Percentiles rank a stretch among this genome's conserved stretches.
Conservation (phyloP, 2,888 invertebrate genomes). For the Tanypteryx hageni region DNA sequence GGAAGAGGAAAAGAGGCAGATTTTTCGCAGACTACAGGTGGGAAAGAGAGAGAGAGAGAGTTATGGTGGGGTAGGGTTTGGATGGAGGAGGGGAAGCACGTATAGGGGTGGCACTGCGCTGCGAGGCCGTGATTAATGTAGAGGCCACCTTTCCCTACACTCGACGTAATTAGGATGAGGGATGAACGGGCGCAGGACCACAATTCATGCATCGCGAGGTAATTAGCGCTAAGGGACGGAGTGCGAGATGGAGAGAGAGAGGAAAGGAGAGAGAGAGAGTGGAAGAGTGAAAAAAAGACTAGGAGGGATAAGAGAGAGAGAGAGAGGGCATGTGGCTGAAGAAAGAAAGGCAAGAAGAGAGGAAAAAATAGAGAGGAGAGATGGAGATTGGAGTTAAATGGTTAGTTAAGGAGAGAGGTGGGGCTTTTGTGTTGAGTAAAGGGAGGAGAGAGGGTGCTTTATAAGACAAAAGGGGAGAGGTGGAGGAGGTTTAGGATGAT, state of each 20-base stretch:
- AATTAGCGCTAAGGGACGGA: conserved; percentile 57
- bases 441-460: background rate
- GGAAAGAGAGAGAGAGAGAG: conserved; percentile 26
- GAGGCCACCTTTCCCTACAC: conserved; percentile 59
- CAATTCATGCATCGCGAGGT: conserved; percentile 64
- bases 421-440: background rate
- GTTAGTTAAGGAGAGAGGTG: conserved; percentile 3
- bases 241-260: background rate
- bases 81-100: conserved; percentile 17
- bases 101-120: conserved; percentile 10
- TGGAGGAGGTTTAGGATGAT: background rate
- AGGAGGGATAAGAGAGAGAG: background rate
- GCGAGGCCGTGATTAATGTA: conserved; percentile 54
- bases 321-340: background rate
- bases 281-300: background rate
- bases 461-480: background rate
- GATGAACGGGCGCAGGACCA: conserved; percentile 52
- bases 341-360: conserved; percentile 3
- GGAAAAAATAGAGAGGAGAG: background rate
- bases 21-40: conserved; percentile 26
- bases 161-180: conserved; percentile 64
- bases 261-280: background rate
- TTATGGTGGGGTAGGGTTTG: conserved; percentile 41
- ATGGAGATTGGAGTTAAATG: conserved; percentile 7
- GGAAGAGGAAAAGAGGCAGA: no score